These are phyloP conservation scores for Anoplopoma fimbria DNA, from an alignment of 2,113 vertebrate genomes.

Conservation along the genomic window DNA sequence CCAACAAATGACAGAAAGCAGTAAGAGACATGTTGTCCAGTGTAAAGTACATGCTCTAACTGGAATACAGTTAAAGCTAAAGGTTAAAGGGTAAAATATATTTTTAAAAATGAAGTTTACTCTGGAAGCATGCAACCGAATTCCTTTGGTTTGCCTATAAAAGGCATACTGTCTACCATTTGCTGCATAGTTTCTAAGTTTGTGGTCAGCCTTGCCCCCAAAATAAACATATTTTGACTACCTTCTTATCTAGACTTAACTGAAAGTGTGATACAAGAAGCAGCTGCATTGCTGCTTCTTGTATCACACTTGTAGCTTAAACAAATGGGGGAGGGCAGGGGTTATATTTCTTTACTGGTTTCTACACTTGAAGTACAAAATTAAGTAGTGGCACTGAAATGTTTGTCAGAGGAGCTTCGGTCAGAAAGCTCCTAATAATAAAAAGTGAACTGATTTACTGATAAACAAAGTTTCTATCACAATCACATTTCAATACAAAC, in stretches of 20 bases:
- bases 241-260: slow-evolving; percentile 37
- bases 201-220: slow-evolving; percentile 45
- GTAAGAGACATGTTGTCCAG: background rate
- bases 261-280: slow-evolving; percentile 22
- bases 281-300: slow-evolving; percentile 6
- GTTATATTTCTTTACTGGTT: background rate
- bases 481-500: background rate
- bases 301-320: background rate
- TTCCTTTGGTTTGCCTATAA: slow-evolving; percentile 71
- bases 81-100: slow-evolving; percentile 10
- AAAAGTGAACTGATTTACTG: background rate
- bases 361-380: background rate
- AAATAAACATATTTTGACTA: slow-evolving; percentile 47
- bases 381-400: background rate
- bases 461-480: background rate
- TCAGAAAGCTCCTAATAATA: background rate
- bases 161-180: slow-evolving; percentile 51
- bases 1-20: slow-evolving; percentile 23
- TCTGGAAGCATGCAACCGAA: slow-evolving; percentile 28
- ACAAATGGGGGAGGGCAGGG: background rate
- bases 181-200: slow-evolving; percentile 59
- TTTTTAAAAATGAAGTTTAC: background rate
- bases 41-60: background rate
- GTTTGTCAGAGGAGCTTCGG: background rate
- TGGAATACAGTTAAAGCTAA: slow-evolving; percentile 17